phyloP scores from a whole-genome alignment of 2,888 invertebrate species.

The Ommatoiulus sabulosus region DNA sequence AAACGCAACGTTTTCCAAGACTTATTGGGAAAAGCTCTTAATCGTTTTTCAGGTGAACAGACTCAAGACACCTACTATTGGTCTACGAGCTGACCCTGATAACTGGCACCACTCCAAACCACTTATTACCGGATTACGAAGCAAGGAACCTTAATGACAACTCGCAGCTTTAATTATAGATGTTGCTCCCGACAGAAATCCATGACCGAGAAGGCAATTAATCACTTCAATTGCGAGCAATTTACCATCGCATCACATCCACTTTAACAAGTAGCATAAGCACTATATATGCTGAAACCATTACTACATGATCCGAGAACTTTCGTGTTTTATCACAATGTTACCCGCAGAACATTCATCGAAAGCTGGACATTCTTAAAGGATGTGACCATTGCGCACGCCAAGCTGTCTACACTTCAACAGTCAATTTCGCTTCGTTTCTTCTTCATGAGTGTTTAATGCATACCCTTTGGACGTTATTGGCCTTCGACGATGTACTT shows the following conservation, averaged over 20 bases:
- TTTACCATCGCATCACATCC: background rate
- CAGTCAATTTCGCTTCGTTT: background rate
- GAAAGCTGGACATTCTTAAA: constrained; percentile 4
- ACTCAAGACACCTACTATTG: background rate
- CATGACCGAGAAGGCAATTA: constrained; percentile 15
- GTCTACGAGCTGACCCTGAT: background rate
- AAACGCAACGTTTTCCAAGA: background rate
- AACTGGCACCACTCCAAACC: constrained; percentile 11
- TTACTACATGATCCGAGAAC: background rate
- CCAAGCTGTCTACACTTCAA: constrained; percentile 18
- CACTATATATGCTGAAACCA: background rate
- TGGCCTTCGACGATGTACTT: constrained; percentile 33
- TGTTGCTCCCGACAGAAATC: constrained; percentile 22
- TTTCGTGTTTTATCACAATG: background rate
- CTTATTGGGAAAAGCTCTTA: background rate
- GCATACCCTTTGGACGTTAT: background rate
- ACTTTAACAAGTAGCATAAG: background rate
- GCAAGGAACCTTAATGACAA: constrained; percentile 32
- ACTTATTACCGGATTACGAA: constrained; percentile 27
- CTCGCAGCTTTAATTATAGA: constrained; percentile 44
- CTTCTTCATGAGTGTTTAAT: constrained; percentile 36
- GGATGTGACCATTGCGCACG: constrained; percentile 14
- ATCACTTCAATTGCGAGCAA: constrained; percentile 20
- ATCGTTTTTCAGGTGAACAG: constrained; percentile 38
- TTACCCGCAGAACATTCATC: constrained; percentile 3